These are phyloP conservation scores for Ichneumoninae sp. DNA, from an alignment of 2,888 invertebrate genomes.

Conservation along the genomic window DNA sequence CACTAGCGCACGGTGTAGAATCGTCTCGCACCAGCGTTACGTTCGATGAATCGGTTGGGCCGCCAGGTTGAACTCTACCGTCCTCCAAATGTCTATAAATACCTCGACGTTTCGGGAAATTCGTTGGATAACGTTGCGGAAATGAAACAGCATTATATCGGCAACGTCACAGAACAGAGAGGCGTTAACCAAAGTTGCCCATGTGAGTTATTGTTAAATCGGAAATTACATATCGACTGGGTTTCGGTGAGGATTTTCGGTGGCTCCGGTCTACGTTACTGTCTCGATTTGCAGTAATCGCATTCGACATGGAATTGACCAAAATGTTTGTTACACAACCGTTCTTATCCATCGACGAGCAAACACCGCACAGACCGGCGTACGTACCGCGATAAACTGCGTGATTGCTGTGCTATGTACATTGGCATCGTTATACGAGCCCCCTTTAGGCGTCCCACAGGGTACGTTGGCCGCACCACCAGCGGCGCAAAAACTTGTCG, in stretches of 20 bases:
- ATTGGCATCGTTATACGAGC: constrained; percentile 19
- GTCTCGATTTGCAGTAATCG: background rate
- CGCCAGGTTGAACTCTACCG: background rate
- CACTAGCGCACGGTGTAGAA: background rate
- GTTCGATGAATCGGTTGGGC: constrained; percentile 1
- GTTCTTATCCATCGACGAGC: background rate
- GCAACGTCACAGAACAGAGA: constrained; percentile 44
- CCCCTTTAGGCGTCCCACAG: constrained; percentile 21
- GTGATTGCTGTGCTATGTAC: background rate
- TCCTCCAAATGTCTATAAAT: constrained; percentile 55
- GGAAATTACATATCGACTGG: constrained; percentile 62
- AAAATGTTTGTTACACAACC: background rate
- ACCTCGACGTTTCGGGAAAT: constrained; percentile 59
- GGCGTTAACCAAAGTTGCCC: constrained; percentile 56
- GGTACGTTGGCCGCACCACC: constrained; percentile 24
- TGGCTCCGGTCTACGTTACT: background rate
- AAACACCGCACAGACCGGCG: background rate
- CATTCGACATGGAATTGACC: background rate
- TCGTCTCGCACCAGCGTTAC: constrained; percentile 30
- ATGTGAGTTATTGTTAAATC: constrained; percentile 61
- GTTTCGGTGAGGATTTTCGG: constrained; percentile 19
- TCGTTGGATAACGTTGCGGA: constrained; percentile 50
- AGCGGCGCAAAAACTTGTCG: constrained; percentile 59
- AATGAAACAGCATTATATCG: constrained; percentile 58
- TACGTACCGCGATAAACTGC: background rate